Evolutionary conservation across 1,140 invertebrate species (phyloP).

Genomic region (Ptiloglossa arizonensis): DNA sequence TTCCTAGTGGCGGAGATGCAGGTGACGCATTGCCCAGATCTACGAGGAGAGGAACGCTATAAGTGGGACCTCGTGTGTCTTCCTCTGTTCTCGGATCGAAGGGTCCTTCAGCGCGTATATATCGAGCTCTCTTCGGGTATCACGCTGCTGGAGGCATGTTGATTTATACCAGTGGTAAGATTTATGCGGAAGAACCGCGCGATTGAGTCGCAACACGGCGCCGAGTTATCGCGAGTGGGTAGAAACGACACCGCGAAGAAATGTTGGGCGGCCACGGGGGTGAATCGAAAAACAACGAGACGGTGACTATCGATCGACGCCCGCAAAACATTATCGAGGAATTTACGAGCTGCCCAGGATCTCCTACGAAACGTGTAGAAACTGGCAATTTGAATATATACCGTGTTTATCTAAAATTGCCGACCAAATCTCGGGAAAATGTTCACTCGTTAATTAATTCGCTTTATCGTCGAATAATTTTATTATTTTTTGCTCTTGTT

Average conservation of each 20-base stretch:
- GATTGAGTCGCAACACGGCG: slow-evolving; percentile 81
- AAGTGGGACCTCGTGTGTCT: slow-evolving; percentile 77
- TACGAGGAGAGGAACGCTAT: slow-evolving; percentile 68
- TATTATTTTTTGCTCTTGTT: too few relatives aligned
- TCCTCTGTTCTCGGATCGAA: slow-evolving; percentile 76
- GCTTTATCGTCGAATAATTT: too few relatives aligned
- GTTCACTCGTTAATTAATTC: not conserved
- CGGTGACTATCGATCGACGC: slow-evolving; percentile 70
- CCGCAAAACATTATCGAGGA: slow-evolving; percentile 59
- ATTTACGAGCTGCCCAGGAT: slow-evolving; percentile 63
- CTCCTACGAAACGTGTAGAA: not conserved
- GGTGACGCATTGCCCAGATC: slow-evolving; percentile 70
- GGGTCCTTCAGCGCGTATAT: slow-evolving; percentile 71
- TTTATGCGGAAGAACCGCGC: slow-evolving; percentile 80
- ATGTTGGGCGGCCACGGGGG: slow-evolving; percentile 9
- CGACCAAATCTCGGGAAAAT: not conserved
- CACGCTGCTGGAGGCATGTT: slow-evolving; percentile 79
- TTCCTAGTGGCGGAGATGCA: slow-evolving; percentile 27
- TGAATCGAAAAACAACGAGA: slow-evolving; percentile 54
- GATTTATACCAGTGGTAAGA: slow-evolving; percentile 79
- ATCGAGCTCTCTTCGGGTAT: slow-evolving; percentile 71
- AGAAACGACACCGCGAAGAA: slow-evolving; percentile 72
- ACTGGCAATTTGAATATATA: slow-evolving; percentile 28
- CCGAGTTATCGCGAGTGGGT: slow-evolving; percentile 81
- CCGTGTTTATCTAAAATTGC: slow-evolving; percentile 17